Evolutionary conservation across 2,113 vertebrate species (phyloP), one percentile per base, ranked within the genome.

Genomic region (Rhineura floridana): DNA sequence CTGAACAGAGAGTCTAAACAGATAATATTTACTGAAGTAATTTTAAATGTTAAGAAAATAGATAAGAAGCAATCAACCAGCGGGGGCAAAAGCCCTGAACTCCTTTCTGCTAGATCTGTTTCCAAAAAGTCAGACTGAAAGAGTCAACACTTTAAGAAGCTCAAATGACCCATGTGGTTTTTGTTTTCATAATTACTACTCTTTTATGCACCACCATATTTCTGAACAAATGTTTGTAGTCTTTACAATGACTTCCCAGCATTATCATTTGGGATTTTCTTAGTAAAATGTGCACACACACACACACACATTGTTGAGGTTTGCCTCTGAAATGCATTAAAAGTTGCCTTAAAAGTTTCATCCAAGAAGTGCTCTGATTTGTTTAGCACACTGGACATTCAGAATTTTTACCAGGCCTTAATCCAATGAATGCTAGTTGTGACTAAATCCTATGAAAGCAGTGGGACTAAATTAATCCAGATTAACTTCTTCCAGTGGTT

Each of bases 141-240:
- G 52, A 73, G n/a, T 81, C 87, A 13, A 88, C 87, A 91, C 93
- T 93, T 90, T 85, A 89, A 33, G 46, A 82, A 44, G 73, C 85
- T 76, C 0, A 33, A 80, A 88, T 83, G 48, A 1, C 0, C 9
- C 12, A n/a, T 70, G 6, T 23, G 3, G 2, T 65, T 70, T 91
- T 36, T 28, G 52, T 42, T 67, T 46, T 89, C 48, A 62, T 85
- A 52, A 72, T 42, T 69, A 85, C 46, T 75, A 55, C 48, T 83
- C 87, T 80, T 90, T 91, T 3, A 28, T 6, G 42, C 0, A 0
- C 33, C 7, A 59, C 78, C 42, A 0, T 15, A 13, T 88, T 88
- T 42, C 81, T 62, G 33, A 44, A 7, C 23, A 62, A 83, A 50
- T 63, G 36, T n/a, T 10, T 62, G 39, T 30, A 25, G 48, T 55